These are phyloP conservation scores for Pristionchus entomophagus DNA, from an alignment of 2,888 invertebrate genomes.

Conservation along the genomic window DNA sequence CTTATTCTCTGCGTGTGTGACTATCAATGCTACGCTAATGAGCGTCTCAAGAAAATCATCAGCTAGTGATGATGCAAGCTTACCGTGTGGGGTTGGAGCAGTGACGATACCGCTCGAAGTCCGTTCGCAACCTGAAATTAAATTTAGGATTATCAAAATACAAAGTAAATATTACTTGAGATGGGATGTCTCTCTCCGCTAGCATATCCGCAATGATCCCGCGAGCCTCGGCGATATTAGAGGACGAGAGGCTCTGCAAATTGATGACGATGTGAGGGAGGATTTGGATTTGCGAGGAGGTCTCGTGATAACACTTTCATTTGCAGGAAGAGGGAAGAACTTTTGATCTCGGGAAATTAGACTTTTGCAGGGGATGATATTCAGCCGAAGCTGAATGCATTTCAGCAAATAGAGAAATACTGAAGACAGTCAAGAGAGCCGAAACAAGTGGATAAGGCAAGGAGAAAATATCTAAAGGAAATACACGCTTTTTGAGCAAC, in stretches of 20 bases:
- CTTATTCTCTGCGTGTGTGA: too few relatives aligned
- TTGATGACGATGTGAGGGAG: background rate
- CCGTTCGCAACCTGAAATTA: constrained; percentile 23
- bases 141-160: too few relatives aligned
- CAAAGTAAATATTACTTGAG: constrained; percentile 76
- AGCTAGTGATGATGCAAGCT: background rate
- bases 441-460: too few relatives aligned
- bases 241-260: constrained; percentile 49
- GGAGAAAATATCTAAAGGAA: too few relatives aligned
- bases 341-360: too few relatives aligned
- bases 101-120: constrained; percentile 15
- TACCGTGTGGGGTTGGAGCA: constrained; percentile 29
- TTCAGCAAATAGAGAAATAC: too few relatives aligned
- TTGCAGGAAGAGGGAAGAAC: too few relatives aligned
- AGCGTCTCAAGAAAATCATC: background rate
- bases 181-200: constrained; percentile 79
- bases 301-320: background rate
- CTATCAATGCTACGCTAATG: too few relatives aligned
- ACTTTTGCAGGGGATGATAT: too few relatives aligned
- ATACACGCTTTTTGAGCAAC: too few relatives aligned
- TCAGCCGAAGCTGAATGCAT: too few relatives aligned
- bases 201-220: constrained; percentile 81
- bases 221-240: constrained; percentile 79
- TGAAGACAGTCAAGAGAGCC: too few relatives aligned
- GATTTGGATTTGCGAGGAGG: background rate